Conservation (phyloP, 2,888 invertebrate species). For the Drosophila meridionalis region DNA sequence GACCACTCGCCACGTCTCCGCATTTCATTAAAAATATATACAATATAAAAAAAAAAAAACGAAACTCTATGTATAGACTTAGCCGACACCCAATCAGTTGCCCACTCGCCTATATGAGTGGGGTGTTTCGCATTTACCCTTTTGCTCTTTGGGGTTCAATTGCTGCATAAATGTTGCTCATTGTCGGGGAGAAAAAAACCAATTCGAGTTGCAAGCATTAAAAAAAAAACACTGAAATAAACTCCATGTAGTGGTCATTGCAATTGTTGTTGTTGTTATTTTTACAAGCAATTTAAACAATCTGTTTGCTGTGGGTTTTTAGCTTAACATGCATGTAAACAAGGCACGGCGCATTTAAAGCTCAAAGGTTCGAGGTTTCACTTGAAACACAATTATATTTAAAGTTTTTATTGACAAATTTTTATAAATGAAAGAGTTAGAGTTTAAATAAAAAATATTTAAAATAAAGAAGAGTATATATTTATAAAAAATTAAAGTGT, state of each 20-base stretch:
- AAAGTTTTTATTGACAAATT: background rate
- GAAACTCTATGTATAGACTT: constrained; percentile 34
- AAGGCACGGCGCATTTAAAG: constrained; percentile 38
- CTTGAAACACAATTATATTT: background rate
- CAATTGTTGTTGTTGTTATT: constrained; percentile 56
- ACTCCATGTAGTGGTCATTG: constrained; percentile 44
- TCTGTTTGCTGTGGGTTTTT: constrained; percentile 60
- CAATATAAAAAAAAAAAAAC: background rate
- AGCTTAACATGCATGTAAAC: constrained; percentile 66
- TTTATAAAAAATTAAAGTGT: background rate
- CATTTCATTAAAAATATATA: constrained; percentile 57
- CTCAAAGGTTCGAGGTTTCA: constrained; percentile 22
- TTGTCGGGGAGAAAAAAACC: constrained; percentile 50
- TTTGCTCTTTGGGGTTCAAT: constrained; percentile 74
- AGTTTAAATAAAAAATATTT: no score
- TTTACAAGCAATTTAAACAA: constrained; percentile 75
- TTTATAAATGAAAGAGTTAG: background rate
- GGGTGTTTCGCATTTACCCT: constrained; percentile 51
- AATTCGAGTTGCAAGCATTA: constrained; percentile 59
- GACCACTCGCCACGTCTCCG: constrained; percentile 12
- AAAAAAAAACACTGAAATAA: constrained; percentile 12
- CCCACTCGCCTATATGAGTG: constrained; percentile 12
- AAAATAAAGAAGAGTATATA: no score
- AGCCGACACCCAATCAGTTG: constrained; percentile 28
- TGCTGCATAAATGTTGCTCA: constrained; percentile 66